Percentiles rank a stretch among this genome's conserved stretches.
phyloP scores from a whole-genome alignment of 2,888 invertebrate species.

The Dasypogon diadema region DNA sequence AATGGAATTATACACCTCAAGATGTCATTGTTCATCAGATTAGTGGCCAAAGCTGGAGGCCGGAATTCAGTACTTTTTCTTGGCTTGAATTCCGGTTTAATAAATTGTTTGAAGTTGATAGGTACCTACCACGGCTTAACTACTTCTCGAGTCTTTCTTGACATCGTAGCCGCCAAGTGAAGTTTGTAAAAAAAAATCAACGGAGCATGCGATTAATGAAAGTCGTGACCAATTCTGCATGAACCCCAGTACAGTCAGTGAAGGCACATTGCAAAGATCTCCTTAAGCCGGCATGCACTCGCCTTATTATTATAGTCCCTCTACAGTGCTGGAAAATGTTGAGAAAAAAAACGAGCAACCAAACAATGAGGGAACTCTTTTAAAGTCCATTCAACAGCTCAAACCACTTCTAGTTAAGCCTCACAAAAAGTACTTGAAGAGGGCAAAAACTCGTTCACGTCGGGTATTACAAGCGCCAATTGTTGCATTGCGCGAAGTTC shows the following conservation, averaged over 20 bases:
- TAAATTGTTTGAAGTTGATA: conserved; percentile 9
- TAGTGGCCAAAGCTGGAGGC: not conserved
- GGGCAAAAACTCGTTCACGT: conserved; percentile 47
- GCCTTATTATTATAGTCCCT: conserved; percentile 13
- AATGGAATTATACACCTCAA: not conserved
- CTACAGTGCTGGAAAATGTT: not conserved
- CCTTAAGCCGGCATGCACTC: not conserved
- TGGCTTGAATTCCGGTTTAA: conserved; percentile 10
- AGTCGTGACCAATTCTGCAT: conserved; percentile 41
- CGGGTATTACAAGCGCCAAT: conserved; percentile 44
- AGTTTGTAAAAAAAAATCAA: not conserved
- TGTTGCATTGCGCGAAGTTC: conserved; percentile 30
- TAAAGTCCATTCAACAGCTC: conserved; percentile 43
- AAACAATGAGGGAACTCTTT: not conserved
- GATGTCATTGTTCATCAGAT: conserved; percentile 20
- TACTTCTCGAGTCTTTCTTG: conserved; percentile 9
- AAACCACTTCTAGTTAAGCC: conserved; percentile 44
- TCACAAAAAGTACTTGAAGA: conserved; percentile 31
- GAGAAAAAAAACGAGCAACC: conserved; percentile 24
- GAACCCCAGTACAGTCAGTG: not conserved
- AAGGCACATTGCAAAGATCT: not conserved
- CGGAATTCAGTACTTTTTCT: not conserved
- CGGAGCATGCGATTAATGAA: conserved; percentile 39
- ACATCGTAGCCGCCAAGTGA: conserved; percentile 7
- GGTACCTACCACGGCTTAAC: not conserved